Base-by-base conservation (phyloP, 2,888 invertebrate species). In the Beris morrisii region DNA sequence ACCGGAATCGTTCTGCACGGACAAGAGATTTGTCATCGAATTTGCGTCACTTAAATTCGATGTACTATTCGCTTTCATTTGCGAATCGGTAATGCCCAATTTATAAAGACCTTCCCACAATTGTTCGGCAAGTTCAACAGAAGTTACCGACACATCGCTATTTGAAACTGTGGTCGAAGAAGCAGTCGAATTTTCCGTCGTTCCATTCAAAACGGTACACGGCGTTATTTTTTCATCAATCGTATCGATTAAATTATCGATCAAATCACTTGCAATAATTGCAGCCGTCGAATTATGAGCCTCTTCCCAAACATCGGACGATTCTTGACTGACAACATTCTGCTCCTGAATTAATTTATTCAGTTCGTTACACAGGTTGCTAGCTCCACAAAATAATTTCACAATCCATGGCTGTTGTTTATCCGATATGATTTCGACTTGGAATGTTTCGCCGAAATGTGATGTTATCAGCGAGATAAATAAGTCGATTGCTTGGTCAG, bases 321-420 rank as follows among this genome's bases (percentile, higher is more conserved):
- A 61, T 12, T 13, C 38, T 5, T 28, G 7, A 45, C 28, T 58
- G 9, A 9, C 7, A 28, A 22, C 12, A 13, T 63, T 46, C 38
- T 63, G 38, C 13, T 64, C 65, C 2, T 72, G 67, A 56, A 78
- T 72, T 0, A 73, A 71, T 43, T 71, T 72, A 31, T 71, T 70
- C 38, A 87, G 70, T 70, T 81, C 80, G 5, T 82, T 77, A 0
- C 80, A 75, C 3, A 88, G 77, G 72, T 85, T 83, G 73, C 83
- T 82, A 5, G 84, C 86, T 64, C 88, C 80, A 1, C 85, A 74
- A 22, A 82, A 78, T 52, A 92, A 77, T 74, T 85, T 84, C 0
- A 91, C 86, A 1, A 83, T 76, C 15, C 83, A 81, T 1, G 87
- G 85, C 70, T 86, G 85, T 5, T 83, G 83, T 0, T 85, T 82